These are phyloP conservation scores for Conops quadrifasciatus DNA, from an alignment of 2,888 invertebrate genomes.

Conservation along the genomic window DNA sequence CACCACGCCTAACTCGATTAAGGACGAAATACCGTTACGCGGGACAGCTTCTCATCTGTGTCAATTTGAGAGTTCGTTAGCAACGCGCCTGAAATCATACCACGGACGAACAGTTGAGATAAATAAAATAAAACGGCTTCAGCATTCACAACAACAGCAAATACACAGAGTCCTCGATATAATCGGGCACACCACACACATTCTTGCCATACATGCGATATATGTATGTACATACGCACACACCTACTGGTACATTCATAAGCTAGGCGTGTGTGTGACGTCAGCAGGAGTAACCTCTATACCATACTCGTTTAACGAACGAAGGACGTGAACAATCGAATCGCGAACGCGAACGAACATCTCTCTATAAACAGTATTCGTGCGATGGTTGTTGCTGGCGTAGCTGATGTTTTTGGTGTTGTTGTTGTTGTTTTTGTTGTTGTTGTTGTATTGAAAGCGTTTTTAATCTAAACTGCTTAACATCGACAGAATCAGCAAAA, in stretches of 20 bases:
- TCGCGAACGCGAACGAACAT: slow-evolving; percentile 12
- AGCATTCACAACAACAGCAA: slow-evolving; percentile 2
- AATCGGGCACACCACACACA: slow-evolving; percentile 19
- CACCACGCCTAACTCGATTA: slow-evolving; percentile 18
- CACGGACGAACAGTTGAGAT: background rate
- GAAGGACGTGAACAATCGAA: background rate
- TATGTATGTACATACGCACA: slow-evolving; percentile 21
- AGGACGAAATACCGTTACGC: slow-evolving; percentile 9
- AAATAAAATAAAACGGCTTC: background rate
- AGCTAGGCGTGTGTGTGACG: slow-evolving; percentile 23
- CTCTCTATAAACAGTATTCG: slow-evolving; percentile 21
- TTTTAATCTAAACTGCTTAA: slow-evolving; percentile 23
- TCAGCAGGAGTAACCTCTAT: slow-evolving; percentile 15
- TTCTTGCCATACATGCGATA: no score
- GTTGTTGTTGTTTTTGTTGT: slow-evolving; percentile 14
- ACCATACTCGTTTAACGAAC: background rate
- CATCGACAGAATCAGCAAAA: slow-evolving; percentile 10
- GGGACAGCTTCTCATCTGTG: slow-evolving; percentile 14
- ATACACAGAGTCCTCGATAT: slow-evolving; percentile 24
- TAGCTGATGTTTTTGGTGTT: slow-evolving; percentile 31
- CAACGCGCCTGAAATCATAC: slow-evolving; percentile 34
- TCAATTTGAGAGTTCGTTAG: slow-evolving; percentile 22
- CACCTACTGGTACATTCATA: background rate
- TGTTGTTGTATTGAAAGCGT: slow-evolving; percentile 7
- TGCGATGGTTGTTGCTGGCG: slow-evolving; percentile 37